Conservation (phyloP, 2,113 vertebrate species). For the Acrocephalus arundinaceus region DNA sequence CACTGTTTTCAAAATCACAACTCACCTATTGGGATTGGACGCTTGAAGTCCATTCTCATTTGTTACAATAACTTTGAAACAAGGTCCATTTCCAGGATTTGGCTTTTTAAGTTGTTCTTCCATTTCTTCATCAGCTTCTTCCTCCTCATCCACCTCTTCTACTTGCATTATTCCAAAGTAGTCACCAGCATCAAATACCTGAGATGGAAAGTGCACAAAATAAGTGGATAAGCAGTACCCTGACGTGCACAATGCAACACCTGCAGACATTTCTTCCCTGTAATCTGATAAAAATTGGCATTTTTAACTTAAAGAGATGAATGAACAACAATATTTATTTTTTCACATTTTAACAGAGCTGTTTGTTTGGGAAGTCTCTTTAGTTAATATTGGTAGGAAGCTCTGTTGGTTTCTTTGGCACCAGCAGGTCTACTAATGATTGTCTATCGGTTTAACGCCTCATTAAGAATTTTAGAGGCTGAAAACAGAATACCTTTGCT, state of each 20-base stretch:
- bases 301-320: background rate
- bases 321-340: background rate
- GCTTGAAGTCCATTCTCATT: constrained; percentile 83
- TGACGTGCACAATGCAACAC: fast-evolving
- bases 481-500: background rate
- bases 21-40: constrained; percentile 82
- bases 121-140: constrained; percentile 51
- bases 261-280: background rate
- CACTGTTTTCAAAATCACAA: background rate
- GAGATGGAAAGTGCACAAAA: background rate
- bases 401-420: background rate
- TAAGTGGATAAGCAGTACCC: background rate
- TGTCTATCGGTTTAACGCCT: background rate
- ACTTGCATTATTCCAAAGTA: constrained; percentile 93
- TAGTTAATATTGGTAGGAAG: background rate
- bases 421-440: background rate
- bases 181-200: constrained; percentile 95
- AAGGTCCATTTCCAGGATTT: constrained; percentile 65
- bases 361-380: background rate
- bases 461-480: background rate
- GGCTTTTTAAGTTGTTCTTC: constrained; percentile 45
- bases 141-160: constrained; percentile 74
- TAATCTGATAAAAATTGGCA: background rate
- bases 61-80: constrained; percentile 89
- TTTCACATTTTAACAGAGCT: background rate